A percentile compares a stretch with the other conserved stretches of the same genome.
phyloP scores from a whole-genome alignment of 2,888 invertebrate species.

The Amiota mariae region DNA sequence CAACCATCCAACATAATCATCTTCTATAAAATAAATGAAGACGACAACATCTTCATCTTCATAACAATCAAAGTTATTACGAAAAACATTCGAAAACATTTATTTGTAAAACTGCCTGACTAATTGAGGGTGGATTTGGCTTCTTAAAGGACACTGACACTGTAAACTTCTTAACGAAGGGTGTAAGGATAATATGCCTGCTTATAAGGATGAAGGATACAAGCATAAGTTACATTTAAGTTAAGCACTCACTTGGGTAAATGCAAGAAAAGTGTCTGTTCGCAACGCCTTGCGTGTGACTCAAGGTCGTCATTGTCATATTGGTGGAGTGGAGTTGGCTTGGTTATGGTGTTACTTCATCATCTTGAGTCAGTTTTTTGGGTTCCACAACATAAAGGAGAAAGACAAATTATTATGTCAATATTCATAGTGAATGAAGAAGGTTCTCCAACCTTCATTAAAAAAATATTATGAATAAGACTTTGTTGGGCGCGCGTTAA shows the following conservation, averaged over 20 bases:
- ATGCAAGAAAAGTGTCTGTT: constrained; percentile 53
- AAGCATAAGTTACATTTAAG: constrained; percentile 4
- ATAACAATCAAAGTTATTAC: constrained; percentile 28
- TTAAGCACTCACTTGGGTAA: constrained; percentile 12
- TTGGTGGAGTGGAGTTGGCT: too few species aligned
- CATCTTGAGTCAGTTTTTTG: constrained; percentile 32
- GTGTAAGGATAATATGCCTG: background rate
- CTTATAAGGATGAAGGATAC: background rate
- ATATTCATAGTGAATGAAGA: constrained; percentile 42
- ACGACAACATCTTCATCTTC: background rate
- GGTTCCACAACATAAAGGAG: constrained; percentile 34
- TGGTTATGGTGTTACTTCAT: background rate
- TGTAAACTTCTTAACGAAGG: background rate
- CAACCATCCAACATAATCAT: background rate
- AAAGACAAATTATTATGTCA: constrained; percentile 59
- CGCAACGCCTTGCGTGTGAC: constrained; percentile 65
- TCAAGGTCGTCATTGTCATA: constrained; percentile 14
- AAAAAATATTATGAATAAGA: background rate
- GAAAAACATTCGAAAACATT: constrained; percentile 13
- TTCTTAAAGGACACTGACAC: constrained; percentile 27
- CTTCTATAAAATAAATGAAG: background rate
- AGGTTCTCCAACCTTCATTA: background rate
- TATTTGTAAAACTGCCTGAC: constrained; percentile 38
- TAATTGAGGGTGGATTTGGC: constrained; percentile 64
- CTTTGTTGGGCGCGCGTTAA: constrained; percentile 36